Evolutionary conservation across 2,797 vertebrate species (phyloP).

Genomic region (Holocentrus rufus): DNA sequence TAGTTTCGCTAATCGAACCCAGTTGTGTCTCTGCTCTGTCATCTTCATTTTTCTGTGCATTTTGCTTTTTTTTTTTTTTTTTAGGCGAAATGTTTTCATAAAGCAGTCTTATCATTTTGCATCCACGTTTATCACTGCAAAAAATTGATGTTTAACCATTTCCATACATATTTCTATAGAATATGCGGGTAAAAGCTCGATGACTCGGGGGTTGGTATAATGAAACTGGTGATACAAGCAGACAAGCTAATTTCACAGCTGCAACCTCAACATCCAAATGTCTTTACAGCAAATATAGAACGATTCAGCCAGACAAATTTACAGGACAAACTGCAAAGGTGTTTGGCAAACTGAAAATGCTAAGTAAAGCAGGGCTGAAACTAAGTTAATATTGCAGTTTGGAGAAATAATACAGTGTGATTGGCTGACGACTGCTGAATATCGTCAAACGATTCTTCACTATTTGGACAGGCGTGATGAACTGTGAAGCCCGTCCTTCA

Average conservation of each 20-base stretch:
- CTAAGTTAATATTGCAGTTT: slow-evolving; percentile 13
- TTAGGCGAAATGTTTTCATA: too few relatives aligned
- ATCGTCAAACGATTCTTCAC: neutral
- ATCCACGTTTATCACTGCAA: neutral
- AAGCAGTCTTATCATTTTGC: neutral
- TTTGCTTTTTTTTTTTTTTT: too few relatives aligned
- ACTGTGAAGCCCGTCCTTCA: too few relatives aligned
- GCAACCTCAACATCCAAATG: neutral
- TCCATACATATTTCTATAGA: too few relatives aligned
- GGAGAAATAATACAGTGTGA: neutral
- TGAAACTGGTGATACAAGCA: too few relatives aligned
- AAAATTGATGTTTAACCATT: neutral
- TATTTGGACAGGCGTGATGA: neutral
- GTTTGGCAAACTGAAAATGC: slow-evolving; percentile 8
- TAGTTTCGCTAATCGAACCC: too few relatives aligned
- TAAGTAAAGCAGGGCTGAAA: slow-evolving; percentile 5
- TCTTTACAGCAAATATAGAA: slow-evolving; percentile 8
- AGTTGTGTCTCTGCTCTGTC: too few relatives aligned
- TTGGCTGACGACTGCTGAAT: neutral
- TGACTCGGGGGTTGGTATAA: neutral
- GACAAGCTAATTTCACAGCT: too few relatives aligned
- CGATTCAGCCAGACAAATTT: neutral
- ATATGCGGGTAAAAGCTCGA: neutral
- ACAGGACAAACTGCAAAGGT: neutral
- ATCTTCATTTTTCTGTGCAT: too few relatives aligned